A percentile compares a stretch with the other conserved stretches of the same genome.
These are phyloP conservation scores for Ligdia adustata DNA, from an alignment of 2,888 invertebrate genomes.

Conservation along the genomic window DNA sequence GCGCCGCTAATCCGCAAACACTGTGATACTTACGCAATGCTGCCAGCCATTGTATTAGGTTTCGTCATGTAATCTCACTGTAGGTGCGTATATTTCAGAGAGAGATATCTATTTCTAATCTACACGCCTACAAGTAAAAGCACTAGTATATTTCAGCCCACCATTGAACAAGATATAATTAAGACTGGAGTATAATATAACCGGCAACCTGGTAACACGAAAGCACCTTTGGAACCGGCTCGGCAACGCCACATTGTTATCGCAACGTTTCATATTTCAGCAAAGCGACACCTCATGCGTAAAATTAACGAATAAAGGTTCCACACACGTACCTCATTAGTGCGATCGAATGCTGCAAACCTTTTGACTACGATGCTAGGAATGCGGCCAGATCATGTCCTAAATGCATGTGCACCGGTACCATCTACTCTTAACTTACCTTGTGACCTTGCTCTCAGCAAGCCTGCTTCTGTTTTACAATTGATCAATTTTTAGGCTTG, in stretches of 20 bases:
- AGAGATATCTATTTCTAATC: slow-evolving; percentile 13
- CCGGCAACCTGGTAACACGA: slow-evolving; percentile 31
- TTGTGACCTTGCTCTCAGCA: slow-evolving; percentile 23
- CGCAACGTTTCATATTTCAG: slow-evolving; percentile 33
- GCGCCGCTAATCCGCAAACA: slow-evolving; percentile 47
- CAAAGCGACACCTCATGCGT: slow-evolving; percentile 29
- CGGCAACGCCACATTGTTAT: slow-evolving; percentile 24
- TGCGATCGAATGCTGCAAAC: slow-evolving; percentile 11
- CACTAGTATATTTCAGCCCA: no score
- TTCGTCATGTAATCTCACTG: slow-evolving; percentile 16
- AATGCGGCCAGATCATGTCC: slow-evolving; percentile 47
- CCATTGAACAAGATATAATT: no score
- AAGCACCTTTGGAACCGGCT: slow-evolving; percentile 31
- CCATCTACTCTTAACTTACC: slow-evolving; percentile 2
- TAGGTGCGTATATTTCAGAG: slow-evolving; percentile 19
- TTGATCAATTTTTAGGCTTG: no score
- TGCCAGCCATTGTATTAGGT: slow-evolving; percentile 26
- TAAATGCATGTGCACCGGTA: slow-evolving; percentile 32
- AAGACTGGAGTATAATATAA: background rate
- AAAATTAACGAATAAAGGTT: slow-evolving; percentile 60
- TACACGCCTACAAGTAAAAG: background rate
- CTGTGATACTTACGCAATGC: slow-evolving; percentile 47
- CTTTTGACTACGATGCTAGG: background rate
- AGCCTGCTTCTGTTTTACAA: slow-evolving; percentile 12
- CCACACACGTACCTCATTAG: slow-evolving; percentile 48